phyloP scores from a whole-genome alignment of 2,888 invertebrate species.

The Drosophila mimica region DNA sequence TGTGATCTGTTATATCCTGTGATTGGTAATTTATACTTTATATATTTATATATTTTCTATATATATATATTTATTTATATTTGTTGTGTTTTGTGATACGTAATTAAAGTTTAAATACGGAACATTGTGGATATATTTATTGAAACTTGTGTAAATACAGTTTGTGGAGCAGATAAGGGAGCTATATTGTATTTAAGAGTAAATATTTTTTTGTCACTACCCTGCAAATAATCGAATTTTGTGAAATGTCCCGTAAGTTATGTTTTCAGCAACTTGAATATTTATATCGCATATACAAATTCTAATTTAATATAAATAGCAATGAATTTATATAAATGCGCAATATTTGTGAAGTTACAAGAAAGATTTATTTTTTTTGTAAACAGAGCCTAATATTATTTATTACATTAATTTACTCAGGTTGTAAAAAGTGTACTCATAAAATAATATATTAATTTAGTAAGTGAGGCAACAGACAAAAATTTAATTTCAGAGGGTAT shows the following conservation, averaged over 20 bases:
- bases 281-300: neutral
- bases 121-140: neutral
- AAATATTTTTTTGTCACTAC: neutral
- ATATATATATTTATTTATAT: neutral
- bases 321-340: too few species aligned
- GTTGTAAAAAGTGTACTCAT: neutral
- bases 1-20: neutral
- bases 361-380: neutral
- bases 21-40: neutral
- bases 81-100: neutral
- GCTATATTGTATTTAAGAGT: neutral
- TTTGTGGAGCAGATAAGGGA: neutral
- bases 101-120: neutral
- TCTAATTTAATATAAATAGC: neutral
- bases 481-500: constrained; percentile 18
- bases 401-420: neutral
- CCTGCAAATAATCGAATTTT: neutral
- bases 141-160: neutral
- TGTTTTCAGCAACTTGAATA: neutral
- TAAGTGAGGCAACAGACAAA: neutral
- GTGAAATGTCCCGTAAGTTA: too few species aligned
- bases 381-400: neutral
- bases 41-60: too few species aligned
- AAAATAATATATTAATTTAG: neutral
- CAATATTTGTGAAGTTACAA: neutral